Evolutionary conservation across 2,797 vertebrate genomes (phyloP).

Genomic region (Ispidina picta): DNA sequence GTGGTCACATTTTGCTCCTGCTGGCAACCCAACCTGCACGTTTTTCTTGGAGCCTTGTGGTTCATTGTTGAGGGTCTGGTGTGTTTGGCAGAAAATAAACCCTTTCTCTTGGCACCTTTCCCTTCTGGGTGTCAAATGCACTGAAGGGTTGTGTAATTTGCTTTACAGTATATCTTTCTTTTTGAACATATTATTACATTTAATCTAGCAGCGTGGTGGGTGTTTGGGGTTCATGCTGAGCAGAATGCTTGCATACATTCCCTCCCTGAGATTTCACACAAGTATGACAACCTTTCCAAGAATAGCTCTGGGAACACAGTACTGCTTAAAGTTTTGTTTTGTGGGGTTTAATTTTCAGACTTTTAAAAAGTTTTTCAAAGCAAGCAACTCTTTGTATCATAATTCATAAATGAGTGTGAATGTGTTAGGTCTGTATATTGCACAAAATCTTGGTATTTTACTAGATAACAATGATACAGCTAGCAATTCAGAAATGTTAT

Average conservation of each 20-base stretch:
- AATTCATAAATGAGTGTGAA: background rate
- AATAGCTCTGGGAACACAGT: conserved; percentile 9
- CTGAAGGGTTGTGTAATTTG: conserved; percentile 5
- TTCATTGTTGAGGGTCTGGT: background rate
- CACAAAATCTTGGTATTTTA: background rate
- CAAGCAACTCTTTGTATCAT: background rate
- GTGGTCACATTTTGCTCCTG: background rate
- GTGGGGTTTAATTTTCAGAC: background rate
- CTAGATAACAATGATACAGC: background rate
- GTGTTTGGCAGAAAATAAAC: background rate
- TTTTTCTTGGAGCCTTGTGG: background rate
- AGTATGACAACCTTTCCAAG: conserved; percentile 33
- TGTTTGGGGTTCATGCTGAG: conserved; percentile 27
- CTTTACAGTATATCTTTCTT: background rate
- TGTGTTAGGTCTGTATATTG: background rate
- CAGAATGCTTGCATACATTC: conserved; percentile 45
- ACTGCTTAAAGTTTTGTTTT: background rate
- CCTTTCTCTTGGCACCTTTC: background rate
- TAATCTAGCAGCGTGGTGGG: conserved; percentile 19
- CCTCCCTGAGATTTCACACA: conserved; percentile 31
- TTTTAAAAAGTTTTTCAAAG: background rate
- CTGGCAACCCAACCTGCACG: rapidly evolving
- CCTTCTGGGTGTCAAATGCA: background rate
- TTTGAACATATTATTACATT: conserved; percentile 14
- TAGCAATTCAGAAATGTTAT: background rate